A percentile compares a stretch with the other conserved stretches of the same genome.
Conservation (phyloP, 35 echinoderm and acorn worm genomes). For the Ophioderma brevispina region DNA sequence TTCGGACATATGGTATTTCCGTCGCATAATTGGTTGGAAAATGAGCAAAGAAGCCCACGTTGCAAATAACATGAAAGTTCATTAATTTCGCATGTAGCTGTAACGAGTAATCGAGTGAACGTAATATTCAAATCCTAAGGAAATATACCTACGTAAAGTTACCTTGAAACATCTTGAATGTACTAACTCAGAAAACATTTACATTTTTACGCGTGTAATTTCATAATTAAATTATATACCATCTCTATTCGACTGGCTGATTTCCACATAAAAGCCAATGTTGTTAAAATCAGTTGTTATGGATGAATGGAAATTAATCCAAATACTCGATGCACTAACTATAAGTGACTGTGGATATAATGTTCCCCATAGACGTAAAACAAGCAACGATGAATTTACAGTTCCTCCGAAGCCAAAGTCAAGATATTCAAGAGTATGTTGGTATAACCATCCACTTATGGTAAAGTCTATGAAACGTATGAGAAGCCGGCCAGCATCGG, state of each 20-base stretch:
- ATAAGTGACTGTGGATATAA: not conserved
- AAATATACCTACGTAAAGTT: not conserved
- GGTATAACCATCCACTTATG: not conserved
- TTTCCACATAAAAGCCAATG: not conserved
- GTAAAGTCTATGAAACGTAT: not conserved
- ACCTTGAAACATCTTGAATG: not conserved
- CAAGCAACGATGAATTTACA: not conserved
- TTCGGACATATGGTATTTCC: not conserved
- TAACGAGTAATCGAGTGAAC: not conserved
- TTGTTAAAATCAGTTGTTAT: not conserved
- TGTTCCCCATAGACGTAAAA: not conserved
- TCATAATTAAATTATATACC: not conserved
- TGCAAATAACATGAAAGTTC: not conserved
- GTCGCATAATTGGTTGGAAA: not conserved
- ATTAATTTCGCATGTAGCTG: not conserved
- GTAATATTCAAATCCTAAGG: no score
- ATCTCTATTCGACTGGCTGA: not conserved
- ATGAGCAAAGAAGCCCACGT: not conserved
- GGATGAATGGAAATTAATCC: not conserved
- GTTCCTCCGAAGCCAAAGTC: not conserved
- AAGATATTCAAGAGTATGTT: not conserved
- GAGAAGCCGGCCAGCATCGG: not conserved
- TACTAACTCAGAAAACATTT: not conserved
- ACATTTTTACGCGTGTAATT: not conserved
- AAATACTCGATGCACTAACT: not conserved